Evolutionary conservation across 2,113 vertebrate genomes (phyloP).

Genomic region (Pyxicephalus adspersus): DNA sequence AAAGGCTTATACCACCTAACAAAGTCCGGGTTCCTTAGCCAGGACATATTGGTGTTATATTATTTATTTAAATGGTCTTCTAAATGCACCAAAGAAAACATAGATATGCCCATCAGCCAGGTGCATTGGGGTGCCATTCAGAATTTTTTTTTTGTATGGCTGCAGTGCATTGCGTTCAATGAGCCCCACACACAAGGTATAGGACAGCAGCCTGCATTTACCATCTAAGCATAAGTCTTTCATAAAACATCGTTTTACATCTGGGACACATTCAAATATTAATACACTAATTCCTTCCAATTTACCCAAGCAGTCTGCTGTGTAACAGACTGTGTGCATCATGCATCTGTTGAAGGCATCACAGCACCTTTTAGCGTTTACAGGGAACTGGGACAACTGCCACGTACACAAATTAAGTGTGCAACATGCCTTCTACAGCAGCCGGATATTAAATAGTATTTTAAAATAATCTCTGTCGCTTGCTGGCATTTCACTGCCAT

Average conservation of each 20-base stretch:
- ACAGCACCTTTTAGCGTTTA: not conserved
- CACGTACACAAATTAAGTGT: not conserved
- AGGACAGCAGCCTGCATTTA: not conserved
- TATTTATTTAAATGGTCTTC: no score
- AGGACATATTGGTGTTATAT: no score
- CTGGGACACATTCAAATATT: slow-evolving; percentile 41
- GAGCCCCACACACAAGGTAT: not conserved
- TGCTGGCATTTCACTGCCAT: no score
- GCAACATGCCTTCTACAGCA: not conserved
- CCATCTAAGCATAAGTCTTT: not conserved
- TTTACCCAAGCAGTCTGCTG: not conserved
- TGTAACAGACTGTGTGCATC: slow-evolving; percentile 9
- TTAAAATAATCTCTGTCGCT: not conserved
- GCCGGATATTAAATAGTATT: not conserved
- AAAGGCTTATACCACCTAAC: no score
- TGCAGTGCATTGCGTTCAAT: no score
- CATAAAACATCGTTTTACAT: slow-evolving; percentile 12
- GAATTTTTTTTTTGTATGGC: no score
- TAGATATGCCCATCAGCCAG: no score
- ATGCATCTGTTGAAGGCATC: slow-evolving; percentile 4
- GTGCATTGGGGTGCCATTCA: no score
- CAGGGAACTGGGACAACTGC: not conserved
- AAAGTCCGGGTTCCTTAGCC: no score
- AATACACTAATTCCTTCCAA: slow-evolving; percentile 1
- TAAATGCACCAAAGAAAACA: no score